Evolutionary conservation across 2,888 invertebrate genomes (phyloP).

Genomic region (Lagria hirta): DNA sequence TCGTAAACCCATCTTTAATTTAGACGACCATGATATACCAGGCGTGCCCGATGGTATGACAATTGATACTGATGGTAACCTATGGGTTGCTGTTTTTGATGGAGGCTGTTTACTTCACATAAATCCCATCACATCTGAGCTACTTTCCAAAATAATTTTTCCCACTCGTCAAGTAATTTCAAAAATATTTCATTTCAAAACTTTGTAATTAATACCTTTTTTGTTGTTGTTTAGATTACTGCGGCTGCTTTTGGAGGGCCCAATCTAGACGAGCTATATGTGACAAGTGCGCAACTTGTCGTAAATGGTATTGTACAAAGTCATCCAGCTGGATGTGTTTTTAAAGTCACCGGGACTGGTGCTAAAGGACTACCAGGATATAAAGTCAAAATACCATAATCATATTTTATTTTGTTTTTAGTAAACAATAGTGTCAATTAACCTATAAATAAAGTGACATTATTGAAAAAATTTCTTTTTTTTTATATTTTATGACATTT

Average conservation of each 20-base stretch:
- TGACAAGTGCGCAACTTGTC: constrained; percentile 65
- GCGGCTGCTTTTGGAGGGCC: constrained; percentile 72
- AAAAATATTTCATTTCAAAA: not conserved
- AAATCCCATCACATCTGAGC: constrained; percentile 20
- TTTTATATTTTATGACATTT: too few species aligned
- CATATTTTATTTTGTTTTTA: too few species aligned
- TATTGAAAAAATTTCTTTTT: too few species aligned
- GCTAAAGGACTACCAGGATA: constrained; percentile 58
- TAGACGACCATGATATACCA: constrained; percentile 51
- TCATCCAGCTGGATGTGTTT: constrained; percentile 61
- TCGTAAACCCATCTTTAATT: constrained; percentile 61
- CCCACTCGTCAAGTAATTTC: constrained; percentile 19
- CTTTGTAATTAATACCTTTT: not conserved
- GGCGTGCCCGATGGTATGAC: constrained; percentile 66
- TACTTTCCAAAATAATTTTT: constrained; percentile 13
- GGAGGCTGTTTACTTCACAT: constrained; percentile 59
- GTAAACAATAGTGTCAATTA: not conserved
- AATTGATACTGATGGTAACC: constrained; percentile 70
- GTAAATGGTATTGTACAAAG: constrained; percentile 55
- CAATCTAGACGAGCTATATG: constrained; percentile 65
- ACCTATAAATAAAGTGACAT: not conserved
- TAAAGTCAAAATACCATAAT: constrained; percentile 34
- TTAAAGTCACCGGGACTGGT: constrained; percentile 62
- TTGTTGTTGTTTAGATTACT: constrained; percentile 50
- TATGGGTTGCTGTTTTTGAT: constrained; percentile 77